A percentile compares a stretch with the other conserved stretches of the same genome.
phyloP scores from a whole-genome alignment of 1,140 invertebrate genomes.

The Notospermus geniculatus region DNA sequence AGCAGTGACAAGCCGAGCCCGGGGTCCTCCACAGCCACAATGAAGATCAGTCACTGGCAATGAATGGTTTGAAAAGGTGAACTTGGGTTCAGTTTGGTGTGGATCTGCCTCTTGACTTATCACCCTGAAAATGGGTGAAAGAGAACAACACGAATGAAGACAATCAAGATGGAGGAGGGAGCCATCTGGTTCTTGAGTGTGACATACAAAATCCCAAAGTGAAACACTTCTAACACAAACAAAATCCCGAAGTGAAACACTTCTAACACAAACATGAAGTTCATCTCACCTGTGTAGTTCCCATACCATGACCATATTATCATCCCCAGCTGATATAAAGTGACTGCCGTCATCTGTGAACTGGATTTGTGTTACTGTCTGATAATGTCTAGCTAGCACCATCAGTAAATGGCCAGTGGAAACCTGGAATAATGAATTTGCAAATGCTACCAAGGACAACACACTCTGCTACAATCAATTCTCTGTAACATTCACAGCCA shows the following conservation, averaged over 20 bases:
- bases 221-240: neutral
- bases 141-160: neutral
- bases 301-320: constrained; percentile 82
- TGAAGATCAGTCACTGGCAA: constrained; percentile 73
- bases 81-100: constrained; percentile 22
- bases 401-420: constrained; percentile 72
- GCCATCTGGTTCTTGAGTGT: neutral
- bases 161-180: no score
- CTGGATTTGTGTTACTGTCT: constrained; percentile 70
- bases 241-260: neutral
- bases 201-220: neutral
- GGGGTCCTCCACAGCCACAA: constrained; percentile 59
- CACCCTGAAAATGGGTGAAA: neutral
- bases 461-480: no score
- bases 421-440: constrained; percentile 53
- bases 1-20: constrained; percentile 69
- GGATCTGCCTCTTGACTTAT: no score
- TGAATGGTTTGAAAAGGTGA: constrained; percentile 53
- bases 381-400: constrained; percentile 74
- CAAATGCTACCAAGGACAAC: no score
- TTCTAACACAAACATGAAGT: neutral
- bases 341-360: constrained; percentile 72
- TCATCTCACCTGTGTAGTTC: constrained; percentile 56
- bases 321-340: constrained; percentile 75
- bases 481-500: no score